A percentile compares a stretch with the other conserved stretches of the same genome.
These are phyloP conservation scores for Drosophila peninsularis DNA, from an alignment of 2,888 invertebrate species.

Conservation along the genomic window DNA sequence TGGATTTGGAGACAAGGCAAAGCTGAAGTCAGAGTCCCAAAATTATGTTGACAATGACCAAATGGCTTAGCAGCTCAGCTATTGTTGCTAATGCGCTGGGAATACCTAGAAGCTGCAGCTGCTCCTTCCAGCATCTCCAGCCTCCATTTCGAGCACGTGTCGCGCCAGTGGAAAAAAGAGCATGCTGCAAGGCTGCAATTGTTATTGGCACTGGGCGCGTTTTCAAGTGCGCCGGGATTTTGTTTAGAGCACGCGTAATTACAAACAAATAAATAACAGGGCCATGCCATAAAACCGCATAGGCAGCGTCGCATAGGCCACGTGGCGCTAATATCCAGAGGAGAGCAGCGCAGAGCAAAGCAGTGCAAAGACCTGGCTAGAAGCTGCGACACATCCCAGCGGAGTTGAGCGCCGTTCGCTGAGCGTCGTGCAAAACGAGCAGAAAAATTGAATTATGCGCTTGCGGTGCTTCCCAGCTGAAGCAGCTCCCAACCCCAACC, in stretches of 20 bases:
- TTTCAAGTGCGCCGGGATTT: constrained; percentile 75
- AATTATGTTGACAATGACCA: constrained; percentile 74
- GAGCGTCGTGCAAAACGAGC: constrained; percentile 80
- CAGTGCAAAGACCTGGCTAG: constrained; percentile 3
- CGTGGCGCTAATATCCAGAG: constrained; percentile 70
- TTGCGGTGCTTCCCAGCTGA: constrained; percentile 75
- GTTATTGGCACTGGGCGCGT: constrained; percentile 40
- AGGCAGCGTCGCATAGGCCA: constrained; percentile 52
- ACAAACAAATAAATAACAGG: constrained; percentile 81
- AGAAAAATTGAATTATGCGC: constrained; percentile 84
- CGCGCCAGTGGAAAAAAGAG: constrained; percentile 60
- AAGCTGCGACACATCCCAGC: constrained; percentile 32
- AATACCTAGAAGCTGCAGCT: constrained; percentile 32
- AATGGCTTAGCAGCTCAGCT: constrained; percentile 56
- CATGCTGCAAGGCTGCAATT: constrained; percentile 45
- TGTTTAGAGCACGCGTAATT: constrained; percentile 81
- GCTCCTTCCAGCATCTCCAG: constrained; percentile 11
- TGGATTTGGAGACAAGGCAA: constrained; percentile 46
- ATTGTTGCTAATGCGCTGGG: constrained; percentile 70
- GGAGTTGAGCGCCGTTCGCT: constrained; percentile 70
- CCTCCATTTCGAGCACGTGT: constrained; percentile 45
- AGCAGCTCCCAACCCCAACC: not conserved
- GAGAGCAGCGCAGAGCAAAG: constrained; percentile 4
- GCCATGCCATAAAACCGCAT: constrained; percentile 60
- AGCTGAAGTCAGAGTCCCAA: constrained; percentile 44